Evolutionary conservation across 2,888 invertebrate genomes (phyloP), one percentile per base, ranked within the genome.

Genomic region (Netelia melanura): DNA sequence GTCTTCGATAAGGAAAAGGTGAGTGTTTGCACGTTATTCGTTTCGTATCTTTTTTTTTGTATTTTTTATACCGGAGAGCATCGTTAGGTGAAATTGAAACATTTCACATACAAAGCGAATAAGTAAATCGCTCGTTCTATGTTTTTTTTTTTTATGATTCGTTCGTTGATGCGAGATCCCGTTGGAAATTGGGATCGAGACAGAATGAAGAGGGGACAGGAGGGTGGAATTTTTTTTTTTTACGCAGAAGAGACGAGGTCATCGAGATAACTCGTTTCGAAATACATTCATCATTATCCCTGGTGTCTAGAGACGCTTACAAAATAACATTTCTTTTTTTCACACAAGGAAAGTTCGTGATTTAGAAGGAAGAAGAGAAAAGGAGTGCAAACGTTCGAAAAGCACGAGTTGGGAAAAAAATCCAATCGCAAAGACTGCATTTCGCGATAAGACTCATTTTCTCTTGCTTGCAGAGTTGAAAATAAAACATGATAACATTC

Each of bases 1-100:
- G 91, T 93, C 90, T 91, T 89, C 90, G 91, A 93, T 85, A 91
- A 91, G 87, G 92, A 93, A 83, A 93, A 93, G 93, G 93, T 93
- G 83, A 90, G 91, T 89, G 30, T 38, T 70, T 61, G 38, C 78
- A 67, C 14, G 6, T 17, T 62, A 23, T 25, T 17, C 58, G 21
- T 75, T 62, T 61, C 1, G 17, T 67, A 58, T 65, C 65, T 25
- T n/a, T 30, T 2, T 30, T 30, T 30, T 25, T 25, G 0, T 25
- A 11, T 21, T n/a, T 14, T 48, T 48, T 14, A 48, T 48, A 14
- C 14, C 48, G 48, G 38, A 38, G 38, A 38, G 38, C 38, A 38
- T 38, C 38, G 5, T 38, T 3, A 6, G 38, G 38, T 38, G 38
- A 38, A 38, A 38, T 6, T 5, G 6, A 38, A 6, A 6, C 38